These are phyloP conservation scores for Eustalomyia histrio DNA, from an alignment of 2,888 invertebrate species.

Conservation along the genomic window DNA sequence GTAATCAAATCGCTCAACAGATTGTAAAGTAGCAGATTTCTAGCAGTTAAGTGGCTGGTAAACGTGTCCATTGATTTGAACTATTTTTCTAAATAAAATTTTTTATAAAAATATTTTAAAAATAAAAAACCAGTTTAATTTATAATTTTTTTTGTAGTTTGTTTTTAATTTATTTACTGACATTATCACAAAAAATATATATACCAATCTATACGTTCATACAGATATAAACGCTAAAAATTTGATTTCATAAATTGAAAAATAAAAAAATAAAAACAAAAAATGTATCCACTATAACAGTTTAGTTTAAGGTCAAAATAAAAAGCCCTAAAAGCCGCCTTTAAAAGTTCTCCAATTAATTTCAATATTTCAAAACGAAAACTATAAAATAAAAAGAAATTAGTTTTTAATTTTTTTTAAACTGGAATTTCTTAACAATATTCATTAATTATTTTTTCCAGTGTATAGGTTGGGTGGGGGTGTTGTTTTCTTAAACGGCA, in stretches of 20 bases:
- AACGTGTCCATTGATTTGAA: too few species aligned
- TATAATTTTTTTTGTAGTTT: conserved; percentile 3
- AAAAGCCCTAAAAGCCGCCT: background rate
- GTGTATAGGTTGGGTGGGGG: background rate
- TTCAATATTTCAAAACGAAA: background rate
- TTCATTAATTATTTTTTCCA: background rate
- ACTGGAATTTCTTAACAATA: background rate
- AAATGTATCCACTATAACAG: background rate
- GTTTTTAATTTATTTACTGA: conserved; percentile 63
- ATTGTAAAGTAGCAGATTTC: too few species aligned
- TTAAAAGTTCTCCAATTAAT: background rate
- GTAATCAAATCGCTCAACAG: too few species aligned
- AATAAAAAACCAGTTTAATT: background rate
- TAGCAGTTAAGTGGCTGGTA: too few species aligned
- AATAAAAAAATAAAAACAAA: background rate
- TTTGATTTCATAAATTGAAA: conserved; percentile 22
- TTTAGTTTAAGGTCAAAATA: background rate
- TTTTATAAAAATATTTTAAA: too few species aligned
- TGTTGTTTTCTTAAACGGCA: conserved; percentile 71
- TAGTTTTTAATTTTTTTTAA: background rate
- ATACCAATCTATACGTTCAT: conserved; percentile 40
- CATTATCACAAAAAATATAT: conserved; percentile 65
- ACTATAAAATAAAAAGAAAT: background rate
- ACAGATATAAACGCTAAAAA: conserved; percentile 30
- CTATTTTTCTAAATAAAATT: too few species aligned